Percentiles rank a stretch among this genome's conserved stretches.
These are phyloP conservation scores for Lacanobia oleracea DNA, from an alignment of 2,888 invertebrate genomes.

Conservation along the genomic window DNA sequence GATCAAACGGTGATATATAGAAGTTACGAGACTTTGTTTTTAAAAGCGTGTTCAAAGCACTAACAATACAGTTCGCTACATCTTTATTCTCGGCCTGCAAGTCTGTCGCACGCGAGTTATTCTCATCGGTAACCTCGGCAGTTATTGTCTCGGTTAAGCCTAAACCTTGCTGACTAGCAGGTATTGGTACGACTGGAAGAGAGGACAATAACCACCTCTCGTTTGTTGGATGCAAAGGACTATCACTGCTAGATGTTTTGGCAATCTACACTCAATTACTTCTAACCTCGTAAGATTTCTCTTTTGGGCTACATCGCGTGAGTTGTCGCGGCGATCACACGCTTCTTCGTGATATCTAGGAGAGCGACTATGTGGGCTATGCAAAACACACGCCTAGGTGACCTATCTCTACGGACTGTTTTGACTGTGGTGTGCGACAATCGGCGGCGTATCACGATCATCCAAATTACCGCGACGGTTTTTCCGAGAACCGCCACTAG, in stretches of 20 bases:
- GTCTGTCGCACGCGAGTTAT: background rate
- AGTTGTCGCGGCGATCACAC: background rate
- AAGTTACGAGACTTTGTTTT: slow-evolving; percentile 1
- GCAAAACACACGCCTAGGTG: background rate
- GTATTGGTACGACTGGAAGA: background rate
- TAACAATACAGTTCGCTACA: background rate
- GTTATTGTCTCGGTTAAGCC: background rate
- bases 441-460: too few species aligned
- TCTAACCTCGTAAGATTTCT: background rate
- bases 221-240: slow-evolving; percentile 6
- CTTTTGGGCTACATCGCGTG: background rate
- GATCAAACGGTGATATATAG: slow-evolving; percentile 7
- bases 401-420: background rate
- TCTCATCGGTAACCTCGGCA: background rate
- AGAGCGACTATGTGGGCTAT: background rate
- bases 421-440: too few species aligned
- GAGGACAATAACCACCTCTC: background rate
- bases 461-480: too few species aligned
- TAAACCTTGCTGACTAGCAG: background rate
- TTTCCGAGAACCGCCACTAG: too few species aligned
- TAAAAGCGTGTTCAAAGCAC: background rate
- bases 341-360: background rate
- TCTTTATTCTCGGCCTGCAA: background rate
- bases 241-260: background rate
- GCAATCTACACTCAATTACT: background rate